Evolutionary conservation across 1,140 invertebrate species (phyloP).

Genomic region (Drosophila sucinea): DNA sequence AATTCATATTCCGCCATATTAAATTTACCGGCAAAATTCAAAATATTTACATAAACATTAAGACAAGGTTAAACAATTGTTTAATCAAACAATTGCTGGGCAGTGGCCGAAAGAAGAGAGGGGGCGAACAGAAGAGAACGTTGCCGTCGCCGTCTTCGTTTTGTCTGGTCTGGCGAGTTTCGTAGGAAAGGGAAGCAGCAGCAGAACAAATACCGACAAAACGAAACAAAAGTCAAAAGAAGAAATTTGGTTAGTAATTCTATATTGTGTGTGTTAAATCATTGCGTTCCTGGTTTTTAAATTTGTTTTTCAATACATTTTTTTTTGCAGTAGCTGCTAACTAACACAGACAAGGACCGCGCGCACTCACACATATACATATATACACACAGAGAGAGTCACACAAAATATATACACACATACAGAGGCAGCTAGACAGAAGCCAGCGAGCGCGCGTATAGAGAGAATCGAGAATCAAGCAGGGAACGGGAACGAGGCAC

Average conservation of each 20-base stretch:
- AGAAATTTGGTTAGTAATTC: constrained; percentile 37
- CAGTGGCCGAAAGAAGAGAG: constrained; percentile 28
- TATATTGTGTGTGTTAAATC: not conserved
- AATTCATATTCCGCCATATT: constrained; percentile 80
- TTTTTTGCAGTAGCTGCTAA: constrained; percentile 42
- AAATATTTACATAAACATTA: constrained; percentile 78
- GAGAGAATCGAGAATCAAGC: constrained; percentile 18
- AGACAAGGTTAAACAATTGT: constrained; percentile 32
- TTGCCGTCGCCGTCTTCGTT: constrained; percentile 58
- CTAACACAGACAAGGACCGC: constrained; percentile 52
- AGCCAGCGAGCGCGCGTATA: constrained; percentile 29
- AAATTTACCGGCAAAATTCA: constrained; percentile 81
- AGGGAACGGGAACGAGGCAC: constrained; percentile 19
- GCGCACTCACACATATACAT: constrained; percentile 46
- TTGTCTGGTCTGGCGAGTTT: constrained; percentile 23
- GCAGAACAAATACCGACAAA: constrained; percentile 34
- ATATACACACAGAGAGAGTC: constrained; percentile 27
- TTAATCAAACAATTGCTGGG: constrained; percentile 33
- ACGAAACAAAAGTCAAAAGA: constrained; percentile 16
- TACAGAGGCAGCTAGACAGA: constrained; percentile 25
- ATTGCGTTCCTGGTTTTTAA: constrained; percentile 34
- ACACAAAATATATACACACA: constrained; percentile 12
- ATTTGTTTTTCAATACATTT: constrained; percentile 63
- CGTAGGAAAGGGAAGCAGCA: constrained; percentile 40
- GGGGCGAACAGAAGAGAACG: constrained; percentile 18